Evolutionary conservation across 64 coral and sea anemone species (phyloP).

Genomic region (Anthopleura sola): DNA sequence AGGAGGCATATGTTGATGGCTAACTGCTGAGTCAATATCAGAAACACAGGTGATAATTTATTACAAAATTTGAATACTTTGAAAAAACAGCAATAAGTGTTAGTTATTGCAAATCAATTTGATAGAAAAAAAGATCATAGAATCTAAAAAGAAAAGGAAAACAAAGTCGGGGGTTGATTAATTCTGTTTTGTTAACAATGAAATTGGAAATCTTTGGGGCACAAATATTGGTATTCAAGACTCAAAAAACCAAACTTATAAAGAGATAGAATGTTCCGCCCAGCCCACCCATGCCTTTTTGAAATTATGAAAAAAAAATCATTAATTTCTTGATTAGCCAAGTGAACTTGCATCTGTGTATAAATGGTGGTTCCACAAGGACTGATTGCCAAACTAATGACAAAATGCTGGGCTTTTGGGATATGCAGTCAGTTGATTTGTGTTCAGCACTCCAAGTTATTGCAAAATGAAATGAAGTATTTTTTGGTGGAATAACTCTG

Average conservation of each 20-base stretch:
- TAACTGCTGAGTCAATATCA: too few species aligned
- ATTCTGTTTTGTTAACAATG: too few species aligned
- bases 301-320: background rate
- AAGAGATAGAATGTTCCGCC: background rate
- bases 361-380: background rate
- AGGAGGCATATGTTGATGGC: too few species aligned
- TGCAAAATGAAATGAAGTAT: background rate
- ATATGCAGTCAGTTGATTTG: background rate
- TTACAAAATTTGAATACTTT: too few species aligned
- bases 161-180: too few species aligned
- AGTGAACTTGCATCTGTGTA: background rate
- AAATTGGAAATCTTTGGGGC: too few species aligned
- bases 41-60: too few species aligned
- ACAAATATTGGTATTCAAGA: too few species aligned
- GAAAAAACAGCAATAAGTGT: too few species aligned
- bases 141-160: too few species aligned
- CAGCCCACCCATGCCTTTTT: background rate
- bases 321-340: background rate
- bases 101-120: too few species aligned
- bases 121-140: too few species aligned
- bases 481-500: background rate
- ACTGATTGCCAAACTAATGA: conserved; percentile 1
- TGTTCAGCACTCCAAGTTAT: background rate
- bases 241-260: background rate
- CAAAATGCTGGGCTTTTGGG: background rate